A percentile compares a stretch with the other conserved stretches of the same genome.
These are phyloP conservation scores for Cheilosia pagana DNA, from an alignment of 2,888 invertebrate species.

Conservation along the genomic window DNA sequence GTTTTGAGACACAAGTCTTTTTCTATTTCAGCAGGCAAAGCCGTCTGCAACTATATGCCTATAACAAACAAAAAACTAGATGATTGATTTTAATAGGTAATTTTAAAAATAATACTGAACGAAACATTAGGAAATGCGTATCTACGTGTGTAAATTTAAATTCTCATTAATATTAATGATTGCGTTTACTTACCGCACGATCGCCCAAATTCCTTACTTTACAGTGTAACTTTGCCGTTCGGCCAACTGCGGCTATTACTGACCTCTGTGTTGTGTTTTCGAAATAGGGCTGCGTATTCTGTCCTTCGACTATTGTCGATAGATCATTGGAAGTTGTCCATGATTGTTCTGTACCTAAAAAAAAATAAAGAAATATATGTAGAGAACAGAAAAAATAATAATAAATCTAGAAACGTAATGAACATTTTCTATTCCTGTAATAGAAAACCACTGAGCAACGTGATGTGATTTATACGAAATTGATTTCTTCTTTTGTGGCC, in stretches of 20 bases:
- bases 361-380: constrained; percentile 2
- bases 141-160: no score
- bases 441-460: constrained; percentile 39
- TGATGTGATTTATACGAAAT: constrained; percentile 63
- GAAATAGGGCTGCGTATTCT: constrained; percentile 87
- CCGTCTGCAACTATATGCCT: no score
- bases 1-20: no score
- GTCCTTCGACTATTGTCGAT: constrained; percentile 80
- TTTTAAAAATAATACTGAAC: no score
- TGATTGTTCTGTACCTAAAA: constrained; percentile 65
- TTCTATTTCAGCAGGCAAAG: no score
- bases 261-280: constrained; percentile 91
- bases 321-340: constrained; percentile 76
- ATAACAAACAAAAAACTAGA: no score
- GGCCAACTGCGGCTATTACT: constrained; percentile 91
- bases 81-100: no score
- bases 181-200: constrained; percentile 88
- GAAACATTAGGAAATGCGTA: no score
- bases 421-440: constrained; percentile 47
- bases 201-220: constrained; percentile 92
- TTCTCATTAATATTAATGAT: not conserved
- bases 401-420: constrained; percentile 1
- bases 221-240: constrained; percentile 92
- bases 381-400: constrained; percentile 40
- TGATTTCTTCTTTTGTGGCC: constrained; percentile 42